Evolutionary conservation across 2,888 invertebrate genomes (phyloP), one percentile per base, ranked within the genome.

Genomic region (Amphipyra tragopoginis): DNA sequence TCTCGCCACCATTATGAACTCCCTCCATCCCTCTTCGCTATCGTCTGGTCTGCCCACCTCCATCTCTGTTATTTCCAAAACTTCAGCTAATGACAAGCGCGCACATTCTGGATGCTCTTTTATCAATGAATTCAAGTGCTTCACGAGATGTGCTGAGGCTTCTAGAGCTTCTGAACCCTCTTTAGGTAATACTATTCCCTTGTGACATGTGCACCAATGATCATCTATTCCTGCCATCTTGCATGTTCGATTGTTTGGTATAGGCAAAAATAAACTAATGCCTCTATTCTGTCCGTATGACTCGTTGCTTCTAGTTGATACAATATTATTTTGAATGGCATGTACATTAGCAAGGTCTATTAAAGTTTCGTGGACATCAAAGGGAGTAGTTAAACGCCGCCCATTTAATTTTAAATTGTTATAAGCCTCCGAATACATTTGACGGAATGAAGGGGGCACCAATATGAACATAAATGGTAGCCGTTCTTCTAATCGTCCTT

Each of bases 201-300:
- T 95, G 81, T 97, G 97, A 76, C 98, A 99, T 10, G 98, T 97
- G 87, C 98, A 98, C 97, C 97, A 98, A 85, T 98, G 97, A 14
- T 96, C 96, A 0, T 96, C 96, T 64, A 99, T 97, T 1, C 95
- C 96, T 0, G 98, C 98, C 63, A 95, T 93, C 45, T 95, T 93
- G 84, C 99, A 99, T 0, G 97, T 97, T 39, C 98, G 94, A 54
- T 96, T 95, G 38, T 86, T 87, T 0, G 97, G 96, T 60, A 98
- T 95, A 0, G 96, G 96, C 33, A 96, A 89, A 86, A 98, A 98
- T 52, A 98, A 95, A 86, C 98, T 98, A 8, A 97, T 96, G 1
- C 97, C 96, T 44, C 96, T 93, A 4, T 94, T 88, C 53, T 92
- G 76, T 10, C 86, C 86, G 45, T 93, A 93, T 9, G 85, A 63